Evolutionary conservation across 2,113 vertebrate species (phyloP).

Genomic region (Tyto alba): DNA sequence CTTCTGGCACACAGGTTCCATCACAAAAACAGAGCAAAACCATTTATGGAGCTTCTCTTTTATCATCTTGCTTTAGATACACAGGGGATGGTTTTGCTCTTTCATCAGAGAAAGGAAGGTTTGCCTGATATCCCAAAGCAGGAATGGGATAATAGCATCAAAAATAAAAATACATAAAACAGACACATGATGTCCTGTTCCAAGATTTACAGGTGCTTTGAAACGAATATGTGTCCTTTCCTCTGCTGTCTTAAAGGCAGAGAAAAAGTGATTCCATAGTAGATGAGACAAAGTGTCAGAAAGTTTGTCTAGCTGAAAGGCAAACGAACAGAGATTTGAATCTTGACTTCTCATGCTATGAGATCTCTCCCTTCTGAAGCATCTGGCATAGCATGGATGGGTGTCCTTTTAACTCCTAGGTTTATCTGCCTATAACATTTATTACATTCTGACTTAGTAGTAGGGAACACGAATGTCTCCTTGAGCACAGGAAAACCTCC

Average conservation of each 20-base stretch:
- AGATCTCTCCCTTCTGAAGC: background rate
- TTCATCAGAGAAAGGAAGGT: background rate
- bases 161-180: background rate
- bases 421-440: background rate
- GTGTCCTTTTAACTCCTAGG: background rate
- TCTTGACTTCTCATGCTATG: background rate
- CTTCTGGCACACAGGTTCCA: background rate
- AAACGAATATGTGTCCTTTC: background rate
- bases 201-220: background rate
- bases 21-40: background rate
- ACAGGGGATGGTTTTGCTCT: background rate
- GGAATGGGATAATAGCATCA: background rate
- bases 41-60: background rate
- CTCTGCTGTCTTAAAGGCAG: background rate
- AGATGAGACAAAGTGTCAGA: background rate
- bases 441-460: background rate
- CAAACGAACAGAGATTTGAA: background rate
- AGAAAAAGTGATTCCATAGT: background rate
- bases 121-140: background rate
- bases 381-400: background rate
- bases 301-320: background rate
- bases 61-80: background rate
- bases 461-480: rapidly evolving
- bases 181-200: background rate
- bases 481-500: background rate